These are phyloP conservation scores for Mastomys natalensis DNA, from an alignment of 2,113 vertebrate genomes.

Conservation along the genomic window DNA sequence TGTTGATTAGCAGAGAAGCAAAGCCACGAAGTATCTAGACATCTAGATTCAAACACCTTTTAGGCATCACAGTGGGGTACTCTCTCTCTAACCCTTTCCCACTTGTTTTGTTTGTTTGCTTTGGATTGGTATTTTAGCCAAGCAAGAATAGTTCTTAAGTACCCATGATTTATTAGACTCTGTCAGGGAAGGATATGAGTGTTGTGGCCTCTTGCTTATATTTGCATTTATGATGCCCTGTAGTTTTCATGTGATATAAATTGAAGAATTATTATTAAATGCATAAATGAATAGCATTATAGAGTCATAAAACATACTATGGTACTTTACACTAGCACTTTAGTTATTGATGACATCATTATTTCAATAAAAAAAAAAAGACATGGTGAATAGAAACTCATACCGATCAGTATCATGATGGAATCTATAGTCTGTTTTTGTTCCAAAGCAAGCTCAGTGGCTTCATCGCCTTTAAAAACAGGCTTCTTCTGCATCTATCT, in stretches of 20 bases:
- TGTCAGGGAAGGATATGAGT: neutral
- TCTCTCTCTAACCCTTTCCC: neutral
- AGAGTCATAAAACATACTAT: neutral
- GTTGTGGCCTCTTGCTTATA: neutral
- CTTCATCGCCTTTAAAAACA: neutral
- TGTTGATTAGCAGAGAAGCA: neutral
- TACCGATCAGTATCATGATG: neutral
- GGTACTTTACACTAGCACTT: neutral
- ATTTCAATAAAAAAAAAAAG: conserved; percentile 9
- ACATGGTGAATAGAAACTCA: neutral
- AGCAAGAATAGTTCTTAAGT: neutral
- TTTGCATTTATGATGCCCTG: neutral
- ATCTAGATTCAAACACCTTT: neutral
- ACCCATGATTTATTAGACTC: neutral
- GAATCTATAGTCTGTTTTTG: neutral
- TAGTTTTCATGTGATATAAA: neutral
- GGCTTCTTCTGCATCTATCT: neutral
- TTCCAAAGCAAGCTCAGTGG: neutral
- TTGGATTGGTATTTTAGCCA: neutral
- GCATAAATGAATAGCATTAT: neutral
- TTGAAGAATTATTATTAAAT: neutral
- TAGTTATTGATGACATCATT: neutral
- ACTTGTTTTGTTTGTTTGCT: neutral
- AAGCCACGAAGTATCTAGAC: neutral
- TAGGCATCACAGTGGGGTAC: neutral